A percentile compares a stretch with the other conserved stretches of the same genome.
phyloP scores from a whole-genome alignment of 2,888 invertebrate genomes.

The Argyra leucocephala region DNA sequence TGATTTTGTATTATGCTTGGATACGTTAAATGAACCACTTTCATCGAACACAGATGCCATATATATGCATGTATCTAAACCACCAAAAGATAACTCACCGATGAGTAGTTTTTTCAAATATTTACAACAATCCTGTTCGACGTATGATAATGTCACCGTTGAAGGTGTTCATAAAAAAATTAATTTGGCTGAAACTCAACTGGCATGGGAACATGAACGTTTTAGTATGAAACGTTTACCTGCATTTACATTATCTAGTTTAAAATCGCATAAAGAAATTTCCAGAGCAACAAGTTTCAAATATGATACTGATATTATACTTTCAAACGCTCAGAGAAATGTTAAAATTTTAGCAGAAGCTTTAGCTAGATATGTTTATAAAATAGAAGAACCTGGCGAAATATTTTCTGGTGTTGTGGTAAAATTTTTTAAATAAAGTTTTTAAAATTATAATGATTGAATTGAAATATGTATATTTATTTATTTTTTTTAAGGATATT shows the following conservation, averaged over 20 bases:
- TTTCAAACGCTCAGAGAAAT: slow-evolving; percentile 44
- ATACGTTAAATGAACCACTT: slow-evolving; percentile 60
- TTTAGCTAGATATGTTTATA: slow-evolving; percentile 71
- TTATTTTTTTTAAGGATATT: slow-evolving; percentile 51
- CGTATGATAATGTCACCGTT: slow-evolving; percentile 46
- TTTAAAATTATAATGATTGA: not conserved
- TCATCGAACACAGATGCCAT: slow-evolving; percentile 44
- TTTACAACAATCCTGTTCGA: slow-evolving; percentile 50
- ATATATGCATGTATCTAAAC: slow-evolving; percentile 91
- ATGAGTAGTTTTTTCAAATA: slow-evolving; percentile 58
- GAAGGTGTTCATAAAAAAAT: slow-evolving; percentile 89
- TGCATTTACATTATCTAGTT: slow-evolving; percentile 80
- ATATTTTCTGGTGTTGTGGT: slow-evolving; percentile 70
- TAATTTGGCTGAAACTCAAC: slow-evolving; percentile 79
- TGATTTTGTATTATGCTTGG: slow-evolving; percentile 81
- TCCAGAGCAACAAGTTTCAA: slow-evolving; percentile 38
- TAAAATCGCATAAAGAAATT: slow-evolving; percentile 45
- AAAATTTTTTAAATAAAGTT: slow-evolving; percentile 33
- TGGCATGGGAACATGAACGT: slow-evolving; percentile 96
- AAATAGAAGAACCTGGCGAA: slow-evolving; percentile 50
- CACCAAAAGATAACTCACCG: slow-evolving; percentile 75
- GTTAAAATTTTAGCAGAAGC: slow-evolving; percentile 71
- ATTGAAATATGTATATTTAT: slow-evolving; percentile 9
- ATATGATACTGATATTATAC: slow-evolving; percentile 29
- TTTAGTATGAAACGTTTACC: slow-evolving; percentile 86